Evolutionary conservation across 2,113 vertebrate species (phyloP), one percentile per base, ranked within the genome.

Genomic region (Nerophis ophidion): DNA sequence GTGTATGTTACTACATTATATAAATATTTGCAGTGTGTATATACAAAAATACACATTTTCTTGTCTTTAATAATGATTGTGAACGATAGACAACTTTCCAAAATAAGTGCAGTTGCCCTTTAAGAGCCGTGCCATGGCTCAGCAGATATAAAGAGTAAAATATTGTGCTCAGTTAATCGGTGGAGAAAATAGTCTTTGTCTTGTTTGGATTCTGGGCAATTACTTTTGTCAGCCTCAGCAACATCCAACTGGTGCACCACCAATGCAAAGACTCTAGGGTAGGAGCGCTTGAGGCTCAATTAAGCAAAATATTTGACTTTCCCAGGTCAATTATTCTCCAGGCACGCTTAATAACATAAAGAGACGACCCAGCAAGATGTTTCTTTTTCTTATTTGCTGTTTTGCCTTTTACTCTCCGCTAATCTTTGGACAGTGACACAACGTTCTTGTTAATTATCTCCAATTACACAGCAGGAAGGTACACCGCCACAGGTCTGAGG

Each of bases 381-480:
- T 75, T 63, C 63, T 88, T 88, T 87, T 36, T 42, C n/a, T 56
- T 19, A 26, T 26, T 26, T 26, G 26, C 26, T 26, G 16, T 56
- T 56, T 56, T 56, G 90, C 75, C 75, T 83, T 92, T 83, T 84
- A 72, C 82, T 85, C 90, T 89, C 90, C 91, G 90, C 84, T 89
- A 91, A 88, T 92, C 91, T 84, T 89, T 92, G 85, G 89, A 86
- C 90, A 88, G 81, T 89, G 91, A 86, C 87, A 81, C 83, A 83
- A 89, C 84, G 91, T 89, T 91, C 82, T 76, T 82, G 86, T 81
- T 92, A 90, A 87, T 92, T 90, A 80, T 90, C 85, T 84, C 26
- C 88, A 90, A 95, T 94, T 94, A 92, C 91, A 91, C 88, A 89
- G 91, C 91, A 92, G 91, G 92, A 86, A 88, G 77, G 14, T 75